Percentiles rank a stretch among this genome's conserved stretches.
Evolutionary conservation across 2,888 invertebrate genomes (phyloP).

Genomic region (Candidula unifasciata): DNA sequence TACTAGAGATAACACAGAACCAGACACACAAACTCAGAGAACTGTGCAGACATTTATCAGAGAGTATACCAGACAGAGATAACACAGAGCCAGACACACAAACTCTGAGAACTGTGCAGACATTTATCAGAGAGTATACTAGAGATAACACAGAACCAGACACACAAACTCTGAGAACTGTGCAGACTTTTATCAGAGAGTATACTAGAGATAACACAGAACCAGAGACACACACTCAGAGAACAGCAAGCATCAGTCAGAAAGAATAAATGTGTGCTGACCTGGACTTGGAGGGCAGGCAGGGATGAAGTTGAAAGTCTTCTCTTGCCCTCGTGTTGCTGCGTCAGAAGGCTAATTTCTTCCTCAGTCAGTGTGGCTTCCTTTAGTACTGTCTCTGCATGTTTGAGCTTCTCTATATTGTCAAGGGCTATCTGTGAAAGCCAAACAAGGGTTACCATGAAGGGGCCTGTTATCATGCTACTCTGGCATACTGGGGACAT

Average conservation of each 20-base stretch:
- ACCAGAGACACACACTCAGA: not conserved
- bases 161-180: too few species aligned
- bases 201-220: not conserved
- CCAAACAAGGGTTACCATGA: too few species aligned
- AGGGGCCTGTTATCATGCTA: not conserved
- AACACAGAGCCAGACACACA: too few species aligned
- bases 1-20: too few species aligned
- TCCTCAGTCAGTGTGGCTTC: constrained; percentile 65
- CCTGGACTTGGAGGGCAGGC: constrained; percentile 27
- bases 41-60: too few species aligned
- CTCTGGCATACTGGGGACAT: too few species aligned
- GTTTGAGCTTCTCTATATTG: constrained; percentile 69
- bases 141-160: too few species aligned
- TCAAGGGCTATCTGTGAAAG: constrained; percentile 60
- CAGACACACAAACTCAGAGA: too few species aligned
- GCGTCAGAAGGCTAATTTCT: constrained; percentile 55
- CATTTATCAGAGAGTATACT: too few species aligned
- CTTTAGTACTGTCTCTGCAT: constrained; percentile 68
- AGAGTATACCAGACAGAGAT: too few species aligned
- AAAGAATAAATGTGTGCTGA: constrained; percentile 16
- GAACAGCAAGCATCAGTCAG: not conserved
- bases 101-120: too few species aligned
- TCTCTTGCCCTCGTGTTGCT: constrained; percentile 34
- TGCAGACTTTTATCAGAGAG: too few species aligned
- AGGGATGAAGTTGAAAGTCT: constrained; percentile 40